Evolutionary conservation across 2,113 vertebrate genomes (phyloP).

Genomic region (Aix galericulata): DNA sequence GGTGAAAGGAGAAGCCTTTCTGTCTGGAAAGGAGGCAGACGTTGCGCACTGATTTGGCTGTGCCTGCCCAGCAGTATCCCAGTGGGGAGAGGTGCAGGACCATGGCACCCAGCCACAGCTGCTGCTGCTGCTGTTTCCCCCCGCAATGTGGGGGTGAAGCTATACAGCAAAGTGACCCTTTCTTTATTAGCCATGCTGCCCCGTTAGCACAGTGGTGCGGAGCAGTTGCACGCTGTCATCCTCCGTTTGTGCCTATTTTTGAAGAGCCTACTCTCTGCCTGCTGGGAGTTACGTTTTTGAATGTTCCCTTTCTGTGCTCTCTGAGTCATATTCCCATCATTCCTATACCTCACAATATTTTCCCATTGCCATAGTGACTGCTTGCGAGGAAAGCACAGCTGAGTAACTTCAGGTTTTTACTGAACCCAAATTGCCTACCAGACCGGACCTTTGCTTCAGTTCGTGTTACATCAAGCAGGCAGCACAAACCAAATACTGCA

Average conservation of each 20-base stretch:
- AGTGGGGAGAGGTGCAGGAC: background rate
- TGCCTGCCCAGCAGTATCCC: background rate
- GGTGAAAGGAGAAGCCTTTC: background rate
- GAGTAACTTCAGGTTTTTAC: constrained; percentile 53
- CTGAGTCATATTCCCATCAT: constrained; percentile 80
- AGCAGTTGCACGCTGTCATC: background rate
- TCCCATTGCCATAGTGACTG: constrained; percentile 76
- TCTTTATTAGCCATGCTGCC: background rate
- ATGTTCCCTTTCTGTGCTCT: constrained; percentile 49
- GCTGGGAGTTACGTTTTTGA: constrained; percentile 62
- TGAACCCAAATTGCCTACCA: background rate
- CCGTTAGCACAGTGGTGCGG: background rate
- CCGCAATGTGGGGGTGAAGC: background rate
- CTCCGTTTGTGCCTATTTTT: constrained; percentile 16
- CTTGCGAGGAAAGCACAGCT: constrained; percentile 43
- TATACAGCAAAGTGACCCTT: background rate
- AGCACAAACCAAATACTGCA: background rate
- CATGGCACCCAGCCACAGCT: background rate
- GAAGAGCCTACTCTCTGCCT: constrained; percentile 21
- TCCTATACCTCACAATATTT: constrained; percentile 80
- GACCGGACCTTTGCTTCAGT: background rate
- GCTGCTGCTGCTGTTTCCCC: background rate
- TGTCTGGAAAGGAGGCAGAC: background rate
- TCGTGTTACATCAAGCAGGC: background rate
- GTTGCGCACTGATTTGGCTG: fast-evolving